Percentiles rank a stretch among this genome's conserved stretches.
phyloP scores from a whole-genome alignment of 2,888 invertebrate species.

The Dryobota labecula region DNA sequence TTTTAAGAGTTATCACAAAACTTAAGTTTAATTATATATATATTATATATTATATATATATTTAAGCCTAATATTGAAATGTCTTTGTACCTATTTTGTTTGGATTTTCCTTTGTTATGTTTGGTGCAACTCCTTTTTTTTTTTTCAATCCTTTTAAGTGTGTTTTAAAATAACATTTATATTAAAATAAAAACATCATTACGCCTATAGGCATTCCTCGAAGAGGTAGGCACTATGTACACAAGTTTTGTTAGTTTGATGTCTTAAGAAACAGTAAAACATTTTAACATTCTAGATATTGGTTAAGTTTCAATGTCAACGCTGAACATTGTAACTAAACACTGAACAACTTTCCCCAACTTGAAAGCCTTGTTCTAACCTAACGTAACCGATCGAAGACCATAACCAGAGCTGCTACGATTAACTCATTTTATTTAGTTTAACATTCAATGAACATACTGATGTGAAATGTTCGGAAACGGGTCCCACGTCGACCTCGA shows the following conservation, averaged over 20 bases:
- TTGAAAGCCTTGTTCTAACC: background rate
- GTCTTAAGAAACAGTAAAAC: background rate
- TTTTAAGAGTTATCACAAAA: too few relatives aligned
- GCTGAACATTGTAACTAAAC: background rate
- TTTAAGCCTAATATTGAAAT: too few relatives aligned
- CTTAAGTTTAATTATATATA: too few relatives aligned
- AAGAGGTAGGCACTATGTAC: background rate
- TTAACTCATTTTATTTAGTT: conserved; percentile 1
- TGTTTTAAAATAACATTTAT: too few relatives aligned
- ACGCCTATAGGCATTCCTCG: background rate
- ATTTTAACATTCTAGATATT: background rate
- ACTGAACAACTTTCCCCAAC: background rate
- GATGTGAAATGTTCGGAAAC: conserved; percentile 6
- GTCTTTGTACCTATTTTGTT: too few relatives aligned
- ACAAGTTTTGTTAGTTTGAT: background rate
- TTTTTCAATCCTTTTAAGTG: too few relatives aligned
- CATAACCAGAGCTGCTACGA: background rate
- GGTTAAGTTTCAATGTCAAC: background rate
- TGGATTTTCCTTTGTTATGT: too few relatives aligned
- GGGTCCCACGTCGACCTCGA: background rate
- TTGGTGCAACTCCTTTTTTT: too few relatives aligned
- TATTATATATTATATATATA: too few relatives aligned
- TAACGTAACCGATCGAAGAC: background rate
- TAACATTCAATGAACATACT: background rate
- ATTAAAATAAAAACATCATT: background rate